Evolutionary conservation across 2,888 invertebrate species (phyloP), one percentile per base, ranked within the genome.

Genomic region (Apoda limacodes): DNA sequence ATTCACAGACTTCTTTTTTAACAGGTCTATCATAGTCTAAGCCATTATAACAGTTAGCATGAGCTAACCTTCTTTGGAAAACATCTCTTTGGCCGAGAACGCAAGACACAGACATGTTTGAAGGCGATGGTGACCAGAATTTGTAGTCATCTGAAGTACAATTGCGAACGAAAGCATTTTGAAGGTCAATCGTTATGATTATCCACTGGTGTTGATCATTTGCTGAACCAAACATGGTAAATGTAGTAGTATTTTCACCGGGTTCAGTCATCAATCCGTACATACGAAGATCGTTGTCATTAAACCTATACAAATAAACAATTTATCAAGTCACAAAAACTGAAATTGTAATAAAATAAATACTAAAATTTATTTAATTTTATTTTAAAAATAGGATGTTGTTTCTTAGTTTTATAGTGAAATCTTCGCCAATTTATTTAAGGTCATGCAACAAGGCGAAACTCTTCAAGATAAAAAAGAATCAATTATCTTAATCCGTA

Each of bases 221-320:
- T 22, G 86, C 84, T 0, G 95, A 94, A 1, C 95, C 95, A 63
- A 95, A 96, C 83, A 96, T 85, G 1, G 95, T 94, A 55, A 96
- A 95, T 1, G 92, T 86, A 0, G 95, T 93, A 0, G 94, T 93
- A 55, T 93, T 94, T 62, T 94, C 93, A n/a, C 95, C 95, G 0
- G 95, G 94, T 56, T 95, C 95, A 0, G 94, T 95, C 88, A 95
- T 92, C 10, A 95, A 67, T 5, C 94, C 94, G 60, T 95, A 93
- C n/a, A 95, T 87, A 31, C 88, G 83, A 9, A 95, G 83, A 59
- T 90, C 87, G 36, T 88, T 84, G 14, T 85, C 84, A 45, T 86
- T 84, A 52, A 90, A 89, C 56, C 88, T 87, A 51, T n/a, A 54
- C n/a, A n/a, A n/a, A n/a, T n/a, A n/a, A n/a, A n/a, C n/a, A n/a